Evolutionary conservation across 2,888 invertebrate genomes (phyloP).

Genomic region (Cataglyphis livida): DNA sequence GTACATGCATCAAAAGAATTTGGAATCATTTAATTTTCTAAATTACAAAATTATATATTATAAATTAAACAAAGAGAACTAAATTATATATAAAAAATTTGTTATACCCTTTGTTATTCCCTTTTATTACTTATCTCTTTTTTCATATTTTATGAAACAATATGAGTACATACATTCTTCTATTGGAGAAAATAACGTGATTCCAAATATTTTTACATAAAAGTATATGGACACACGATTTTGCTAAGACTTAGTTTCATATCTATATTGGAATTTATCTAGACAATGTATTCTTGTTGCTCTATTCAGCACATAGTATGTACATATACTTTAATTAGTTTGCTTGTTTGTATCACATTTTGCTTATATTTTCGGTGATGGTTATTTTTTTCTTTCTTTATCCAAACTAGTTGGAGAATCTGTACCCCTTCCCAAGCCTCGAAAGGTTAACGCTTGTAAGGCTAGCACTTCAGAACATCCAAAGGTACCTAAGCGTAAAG

Average conservation of each 20-base stretch:
- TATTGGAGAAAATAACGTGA: not conserved
- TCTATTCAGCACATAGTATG: not conserved
- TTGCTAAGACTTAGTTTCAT: not conserved
- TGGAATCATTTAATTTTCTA: not conserved
- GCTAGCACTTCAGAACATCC: conserved; percentile 41
- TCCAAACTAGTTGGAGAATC: conserved; percentile 71
- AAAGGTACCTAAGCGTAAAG: conserved; percentile 59
- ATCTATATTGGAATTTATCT: not conserved
- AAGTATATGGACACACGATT: not conserved
- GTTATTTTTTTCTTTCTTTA: conserved; percentile 63
- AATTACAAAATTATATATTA: not conserved
- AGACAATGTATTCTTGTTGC: not conserved
- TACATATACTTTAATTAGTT: conserved; percentile 18
- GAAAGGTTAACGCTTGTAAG: conserved; percentile 67
- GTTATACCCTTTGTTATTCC: no score
- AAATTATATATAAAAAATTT: not conserved
- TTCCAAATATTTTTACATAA: not conserved
- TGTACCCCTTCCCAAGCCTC: conserved; percentile 80
- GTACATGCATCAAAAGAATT: not conserved
- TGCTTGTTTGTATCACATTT: conserved; percentile 1
- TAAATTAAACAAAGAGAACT: not conserved
- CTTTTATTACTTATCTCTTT: not conserved
- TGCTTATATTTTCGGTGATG: conserved; percentile 67
- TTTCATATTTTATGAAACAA: not conserved
- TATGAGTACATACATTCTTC: not conserved